Conservation (phyloP, 1,140 invertebrate species). For the Calephelis nemesis region DNA sequence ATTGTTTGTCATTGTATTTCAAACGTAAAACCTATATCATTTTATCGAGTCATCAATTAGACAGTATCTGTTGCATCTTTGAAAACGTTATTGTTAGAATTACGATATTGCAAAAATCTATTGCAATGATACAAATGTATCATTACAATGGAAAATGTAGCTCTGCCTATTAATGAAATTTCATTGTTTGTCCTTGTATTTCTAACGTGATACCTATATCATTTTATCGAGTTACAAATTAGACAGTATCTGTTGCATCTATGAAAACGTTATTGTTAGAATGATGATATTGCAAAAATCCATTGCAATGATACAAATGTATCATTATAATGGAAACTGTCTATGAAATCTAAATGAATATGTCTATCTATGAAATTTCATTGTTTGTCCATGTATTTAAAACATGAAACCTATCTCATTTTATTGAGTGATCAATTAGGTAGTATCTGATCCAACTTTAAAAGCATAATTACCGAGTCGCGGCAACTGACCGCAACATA, state of each 20-base stretch:
- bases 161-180: no score
- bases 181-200: not conserved
- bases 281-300: no score
- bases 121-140: no score
- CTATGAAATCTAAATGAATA: no score
- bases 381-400: not conserved
- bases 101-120: no score
- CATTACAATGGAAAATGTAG: no score
- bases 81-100: not conserved
- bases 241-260: not conserved
- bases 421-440: constrained; percentile 14
- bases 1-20: not conserved
- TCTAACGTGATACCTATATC: not conserved
- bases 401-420: constrained; percentile 1
- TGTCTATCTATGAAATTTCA: no score
- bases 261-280: not conserved
- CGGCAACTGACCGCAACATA: constrained; percentile 2
- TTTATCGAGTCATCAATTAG: constrained; percentile 10
- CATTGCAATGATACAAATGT: no score
- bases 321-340: no score
- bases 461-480: constrained; percentile 18
- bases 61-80: constrained; percentile 5
- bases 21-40: not conserved
- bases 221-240: constrained; percentile 10
- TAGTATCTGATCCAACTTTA: constrained; percentile 14